A percentile compares a stretch with the other conserved stretches of the same genome.
Evolutionary conservation across 1,140 invertebrate species (phyloP).

Genomic region (Orchesella cincta): DNA sequence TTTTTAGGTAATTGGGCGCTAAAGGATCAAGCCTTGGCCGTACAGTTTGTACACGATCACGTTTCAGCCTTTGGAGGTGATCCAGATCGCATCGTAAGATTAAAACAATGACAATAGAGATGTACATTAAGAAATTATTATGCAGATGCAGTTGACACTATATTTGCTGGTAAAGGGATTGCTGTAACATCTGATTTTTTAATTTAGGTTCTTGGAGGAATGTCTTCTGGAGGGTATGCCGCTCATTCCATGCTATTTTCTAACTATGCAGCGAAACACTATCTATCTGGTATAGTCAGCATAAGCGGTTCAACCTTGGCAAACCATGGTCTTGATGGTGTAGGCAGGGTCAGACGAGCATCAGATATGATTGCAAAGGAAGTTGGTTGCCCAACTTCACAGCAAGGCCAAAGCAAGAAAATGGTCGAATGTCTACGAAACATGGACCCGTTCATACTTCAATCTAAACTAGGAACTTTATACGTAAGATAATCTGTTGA

Average conservation of each 20-base stretch:
- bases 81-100: not conserved
- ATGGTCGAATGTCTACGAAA: slow-evolving; percentile 1
- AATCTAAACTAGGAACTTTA: not conserved
- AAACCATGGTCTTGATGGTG: not conserved
- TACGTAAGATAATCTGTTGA: not conserved
- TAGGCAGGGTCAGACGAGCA: not conserved
- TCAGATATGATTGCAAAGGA: not conserved
- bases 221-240: not conserved
- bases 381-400: not conserved
- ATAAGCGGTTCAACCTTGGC: not conserved
- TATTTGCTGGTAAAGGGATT: no score
- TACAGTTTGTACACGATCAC: not conserved
- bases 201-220: no score
- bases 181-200: no score
- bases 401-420: not conserved
- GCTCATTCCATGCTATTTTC: not conserved
- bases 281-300: not conserved
- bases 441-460: not conserved
- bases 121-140: no score
- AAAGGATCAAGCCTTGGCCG: not conserved
- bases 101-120: no score
- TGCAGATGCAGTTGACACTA: no score
- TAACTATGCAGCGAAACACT: not conserved
- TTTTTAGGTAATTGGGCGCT: not conserved
- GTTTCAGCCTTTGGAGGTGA: not conserved